These are phyloP conservation scores for Pegoplata infirma DNA, from an alignment of 2,888 invertebrate species.

Conservation along the genomic window DNA sequence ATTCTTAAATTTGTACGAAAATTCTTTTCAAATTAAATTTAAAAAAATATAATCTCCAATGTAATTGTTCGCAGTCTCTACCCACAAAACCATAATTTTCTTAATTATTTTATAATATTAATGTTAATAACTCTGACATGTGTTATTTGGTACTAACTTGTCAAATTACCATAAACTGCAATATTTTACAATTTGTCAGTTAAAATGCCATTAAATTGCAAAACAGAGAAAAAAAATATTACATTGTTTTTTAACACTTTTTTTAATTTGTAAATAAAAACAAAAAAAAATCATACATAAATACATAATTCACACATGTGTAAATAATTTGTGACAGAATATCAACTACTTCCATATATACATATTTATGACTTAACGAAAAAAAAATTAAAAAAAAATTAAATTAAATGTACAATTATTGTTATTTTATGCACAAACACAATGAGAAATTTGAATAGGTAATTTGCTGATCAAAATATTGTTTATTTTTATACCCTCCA, in stretches of 20 bases:
- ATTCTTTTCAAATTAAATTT: too few species aligned
- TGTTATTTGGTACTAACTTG: not conserved
- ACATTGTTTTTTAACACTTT: not conserved
- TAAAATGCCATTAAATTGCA: slow-evolving; percentile 11
- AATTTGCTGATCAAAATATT: too few species aligned
- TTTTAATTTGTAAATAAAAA: slow-evolving; percentile 21
- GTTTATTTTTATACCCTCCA: too few species aligned
- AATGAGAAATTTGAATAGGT: not conserved
- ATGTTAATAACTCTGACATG: not conserved
- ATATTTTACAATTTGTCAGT: slow-evolving; percentile 28
- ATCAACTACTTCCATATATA: not conserved
- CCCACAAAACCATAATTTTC: not conserved
- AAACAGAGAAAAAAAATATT: too few species aligned
- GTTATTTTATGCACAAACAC: not conserved
- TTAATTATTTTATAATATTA: not conserved
- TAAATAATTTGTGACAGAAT: slow-evolving; percentile 39
- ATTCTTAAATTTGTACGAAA: too few species aligned
- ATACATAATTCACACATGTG: slow-evolving; percentile 41
- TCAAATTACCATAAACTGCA: slow-evolving; percentile 31
- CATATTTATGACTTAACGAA: not conserved
- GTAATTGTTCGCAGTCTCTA: too few species aligned
- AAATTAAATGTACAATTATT: not conserved
- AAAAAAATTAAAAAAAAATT: not conserved
- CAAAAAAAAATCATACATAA: slow-evolving; percentile 9
- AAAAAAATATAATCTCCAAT: too few species aligned